Percentiles rank a stretch among this genome's conserved stretches.
Conservation (phyloP, 2,113 vertebrate species). For the Dasyurus viverrinus region DNA sequence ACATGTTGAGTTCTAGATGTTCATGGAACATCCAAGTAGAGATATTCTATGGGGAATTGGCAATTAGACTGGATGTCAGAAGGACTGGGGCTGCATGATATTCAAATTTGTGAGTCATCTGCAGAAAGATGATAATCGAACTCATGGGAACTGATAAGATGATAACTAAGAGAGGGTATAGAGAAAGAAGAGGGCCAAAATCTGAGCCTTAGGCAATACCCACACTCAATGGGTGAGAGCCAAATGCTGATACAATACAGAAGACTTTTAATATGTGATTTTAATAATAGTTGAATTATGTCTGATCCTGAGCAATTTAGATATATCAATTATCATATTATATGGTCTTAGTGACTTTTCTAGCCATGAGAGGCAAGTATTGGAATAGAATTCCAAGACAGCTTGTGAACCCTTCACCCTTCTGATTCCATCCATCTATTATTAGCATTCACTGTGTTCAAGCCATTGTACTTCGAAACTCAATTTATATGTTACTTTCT, state of each 20-base stretch:
- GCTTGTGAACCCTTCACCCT: no score
- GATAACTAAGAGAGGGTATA: no score
- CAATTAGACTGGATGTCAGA: background rate
- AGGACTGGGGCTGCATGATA: background rate
- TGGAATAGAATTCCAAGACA: no score
- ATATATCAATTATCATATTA: no score
- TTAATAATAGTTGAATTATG: no score
- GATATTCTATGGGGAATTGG: background rate
- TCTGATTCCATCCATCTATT: no score
- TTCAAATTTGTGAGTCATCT: background rate
- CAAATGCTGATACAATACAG: background rate
- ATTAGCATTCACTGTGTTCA: no score
- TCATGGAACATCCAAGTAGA: background rate
- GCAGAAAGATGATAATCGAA: background rate
- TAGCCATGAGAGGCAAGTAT: no score
- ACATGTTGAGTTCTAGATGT: background rate
- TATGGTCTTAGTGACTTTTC: no score
- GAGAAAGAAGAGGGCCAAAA: background rate
- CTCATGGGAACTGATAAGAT: background rate
- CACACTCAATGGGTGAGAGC: background rate
- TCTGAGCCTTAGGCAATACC: background rate
- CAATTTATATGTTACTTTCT: background rate
- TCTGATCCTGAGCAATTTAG: no score
- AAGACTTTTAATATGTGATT: background rate
- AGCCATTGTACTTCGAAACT: background rate